Evolutionary conservation across 2,797 vertebrate genomes (phyloP).

Genomic region (Gymnodraco acuticeps): DNA sequence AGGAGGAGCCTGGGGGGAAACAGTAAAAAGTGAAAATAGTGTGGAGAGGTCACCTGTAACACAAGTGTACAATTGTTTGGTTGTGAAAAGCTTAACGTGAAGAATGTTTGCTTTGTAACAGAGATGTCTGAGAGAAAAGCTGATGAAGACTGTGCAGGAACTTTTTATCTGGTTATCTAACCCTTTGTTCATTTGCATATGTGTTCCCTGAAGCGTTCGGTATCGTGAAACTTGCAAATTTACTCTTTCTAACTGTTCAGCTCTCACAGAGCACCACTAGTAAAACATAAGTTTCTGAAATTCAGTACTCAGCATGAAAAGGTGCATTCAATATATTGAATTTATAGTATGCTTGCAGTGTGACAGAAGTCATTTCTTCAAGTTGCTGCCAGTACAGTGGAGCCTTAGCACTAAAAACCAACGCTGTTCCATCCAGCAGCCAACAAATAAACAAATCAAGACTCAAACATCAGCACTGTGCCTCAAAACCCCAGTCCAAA

Average conservation of each 20-base stretch:
- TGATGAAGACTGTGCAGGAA: neutral
- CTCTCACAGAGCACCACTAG: neutral
- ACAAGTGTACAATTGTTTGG: slow-evolving; percentile 10
- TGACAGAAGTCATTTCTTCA: neutral
- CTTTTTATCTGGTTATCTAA: slow-evolving; percentile 3
- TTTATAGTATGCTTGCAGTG: neutral
- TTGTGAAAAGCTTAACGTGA: neutral
- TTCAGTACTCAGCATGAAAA: neutral
- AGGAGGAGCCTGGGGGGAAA: slow-evolving; percentile 67
- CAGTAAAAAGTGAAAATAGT: slow-evolving; percentile 52
- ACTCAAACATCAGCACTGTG: slow-evolving; percentile 4
- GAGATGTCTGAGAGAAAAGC: neutral
- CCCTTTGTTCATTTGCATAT: slow-evolving; percentile 49
- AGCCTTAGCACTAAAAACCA: neutral
- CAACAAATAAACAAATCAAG: slow-evolving; percentile 47
- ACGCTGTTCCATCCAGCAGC: slow-evolving; percentile 30
- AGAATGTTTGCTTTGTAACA: slow-evolving; percentile 18
- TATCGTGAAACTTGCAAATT: slow-evolving; percentile 25
- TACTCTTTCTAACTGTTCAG: slow-evolving; percentile 2
- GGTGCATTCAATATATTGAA: neutral
- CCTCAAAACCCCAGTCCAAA: slow-evolving; percentile 10
- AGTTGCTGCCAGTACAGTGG: neutral
- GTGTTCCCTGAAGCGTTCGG: slow-evolving; percentile 27
- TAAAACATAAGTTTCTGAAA: neutral
- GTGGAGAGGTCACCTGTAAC: slow-evolving; percentile 25